Evolutionary conservation across 1,140 invertebrate genomes (phyloP), one percentile per base, ranked within the genome.

Genomic region (Cheumatopsyche charites): DNA sequence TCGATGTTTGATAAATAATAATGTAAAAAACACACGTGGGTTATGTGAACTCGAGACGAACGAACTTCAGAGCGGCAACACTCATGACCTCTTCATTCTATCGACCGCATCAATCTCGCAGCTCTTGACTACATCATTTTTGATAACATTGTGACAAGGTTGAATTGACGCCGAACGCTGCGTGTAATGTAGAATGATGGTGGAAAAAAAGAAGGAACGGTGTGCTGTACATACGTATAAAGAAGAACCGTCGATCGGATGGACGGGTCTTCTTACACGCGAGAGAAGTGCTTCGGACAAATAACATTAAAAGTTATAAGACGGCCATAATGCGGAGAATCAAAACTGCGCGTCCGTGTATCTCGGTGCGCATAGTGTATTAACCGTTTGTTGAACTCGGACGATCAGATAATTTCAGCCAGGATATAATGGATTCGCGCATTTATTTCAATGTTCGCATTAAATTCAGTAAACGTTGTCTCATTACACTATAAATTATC

Each of bases 301-400:
- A 68, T 68, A 68, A 68, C 47, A 68, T 68, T 68, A 68, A 36
- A 68, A 68, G 47, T 68, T 66, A 66, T 25, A 66, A 66, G 43
- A 41, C 21, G 42, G 15, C 36, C 23, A 63, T 15, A 63, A 63
- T 21, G 63, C 13, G 19, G 21, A 45, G 63, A 66, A 62, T 70
- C 72, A 73, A 45, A 67, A 49, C 73, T 74, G 26, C 66, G 55
- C 73, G 42, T 15, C 52, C 26, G 49, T 55, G 21, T 49, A 25
- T 55, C 29, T 61, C 29, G 55, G 55, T 62, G 73, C 73, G 73
- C 69, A 73, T 73, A 74, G 73, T 71, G 72, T 71, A 71, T 74
- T 74, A 74, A 74, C 73, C 73, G 73, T 74, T 74, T 74, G 69
- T 74, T 74, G 73, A 74, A 74, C 73, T 74, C 61, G 26, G 36